Base-by-base conservation (phyloP, 1,140 invertebrate species). In the Eriocheir sinensis region DNA sequence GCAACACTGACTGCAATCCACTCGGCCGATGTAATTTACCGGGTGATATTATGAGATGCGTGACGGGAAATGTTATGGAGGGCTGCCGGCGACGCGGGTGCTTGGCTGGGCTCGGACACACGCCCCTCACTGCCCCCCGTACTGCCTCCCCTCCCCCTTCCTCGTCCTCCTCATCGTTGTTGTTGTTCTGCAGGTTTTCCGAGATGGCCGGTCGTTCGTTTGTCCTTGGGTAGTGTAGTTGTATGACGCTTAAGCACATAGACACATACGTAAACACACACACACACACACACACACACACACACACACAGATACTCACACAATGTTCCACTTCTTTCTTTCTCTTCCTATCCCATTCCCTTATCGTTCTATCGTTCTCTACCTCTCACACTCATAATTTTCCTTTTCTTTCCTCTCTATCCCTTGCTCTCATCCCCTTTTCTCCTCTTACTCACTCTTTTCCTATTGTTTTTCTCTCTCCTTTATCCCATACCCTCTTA, bases 1-100 rank as follows among this genome's bases (percentile, higher is more conserved):
- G 93, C 88, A 94, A 94, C 93, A 44, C 93, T 94, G 93, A 81
- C 32, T 89, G 88, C 93, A 94, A 94, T 94, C 93, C 93, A 94
- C 93, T 94, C 93, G 53, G 86, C 93, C 92, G 38, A 80, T 94
- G 93, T 94, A 94, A 94, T 94, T 94, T 94, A 90, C 81, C 86
- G 41, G 93, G 90, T 94, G 93, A 94, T 94, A 94, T 94, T 94
- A 94, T 94, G 93, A 94, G 93, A 94, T 94, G 93, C 93, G 93
- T 94, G 93, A 94, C 93, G 93, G 90, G 93, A 94, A 94, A 94
- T 94, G 86, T 94, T 89, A 94, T 94, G 86, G 92, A 44, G 72
- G 92, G 53, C 85, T 93, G 83, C 32, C 79, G 92, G 92, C 83
- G 80, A 53, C 89, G 38, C 88, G 92, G 92, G 83, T 89, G 79